Evolutionary conservation across 2,113 vertebrate species (phyloP).

Genomic region (Siniperca chuatsi): DNA sequence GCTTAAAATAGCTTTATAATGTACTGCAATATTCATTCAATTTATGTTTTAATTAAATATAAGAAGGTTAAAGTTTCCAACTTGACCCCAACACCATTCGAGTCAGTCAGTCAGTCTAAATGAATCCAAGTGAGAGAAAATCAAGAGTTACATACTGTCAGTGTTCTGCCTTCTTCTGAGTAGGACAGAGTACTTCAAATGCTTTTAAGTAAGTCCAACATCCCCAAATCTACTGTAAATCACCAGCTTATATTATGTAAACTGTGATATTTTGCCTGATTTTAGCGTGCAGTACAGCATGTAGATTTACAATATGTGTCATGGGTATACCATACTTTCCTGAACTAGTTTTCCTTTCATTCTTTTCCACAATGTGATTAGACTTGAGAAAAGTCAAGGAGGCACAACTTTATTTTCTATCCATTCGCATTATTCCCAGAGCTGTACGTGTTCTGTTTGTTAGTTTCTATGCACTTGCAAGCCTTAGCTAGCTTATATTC

Average conservation of each 20-base stretch:
- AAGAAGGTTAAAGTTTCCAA: no score
- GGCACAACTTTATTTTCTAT: background rate
- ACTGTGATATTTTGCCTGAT: background rate
- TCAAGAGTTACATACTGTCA: background rate
- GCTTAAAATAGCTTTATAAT: background rate
- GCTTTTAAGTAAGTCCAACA: background rate
- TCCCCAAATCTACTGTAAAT: conserved; percentile 2
- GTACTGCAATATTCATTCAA: background rate
- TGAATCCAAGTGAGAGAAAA: background rate
- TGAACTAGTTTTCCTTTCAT: background rate
- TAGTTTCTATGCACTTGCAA: background rate
- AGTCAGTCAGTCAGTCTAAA: background rate
- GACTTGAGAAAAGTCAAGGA: background rate
- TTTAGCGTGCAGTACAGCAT: background rate
- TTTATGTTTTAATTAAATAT: background rate
- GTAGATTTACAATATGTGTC: conserved; percentile 1
- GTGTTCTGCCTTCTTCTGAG: background rate
- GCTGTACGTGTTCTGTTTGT: background rate
- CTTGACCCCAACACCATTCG: no score
- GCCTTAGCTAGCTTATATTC: no score
- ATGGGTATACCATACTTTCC: background rate
- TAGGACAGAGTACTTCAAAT: background rate
- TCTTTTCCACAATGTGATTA: background rate
- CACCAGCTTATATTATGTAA: background rate
- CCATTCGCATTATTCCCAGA: background rate